A percentile compares a stretch with the other conserved stretches of the same genome.
phyloP scores from a whole-genome alignment of 1,140 invertebrate species.

The Sarcophaga bullata region DNA sequence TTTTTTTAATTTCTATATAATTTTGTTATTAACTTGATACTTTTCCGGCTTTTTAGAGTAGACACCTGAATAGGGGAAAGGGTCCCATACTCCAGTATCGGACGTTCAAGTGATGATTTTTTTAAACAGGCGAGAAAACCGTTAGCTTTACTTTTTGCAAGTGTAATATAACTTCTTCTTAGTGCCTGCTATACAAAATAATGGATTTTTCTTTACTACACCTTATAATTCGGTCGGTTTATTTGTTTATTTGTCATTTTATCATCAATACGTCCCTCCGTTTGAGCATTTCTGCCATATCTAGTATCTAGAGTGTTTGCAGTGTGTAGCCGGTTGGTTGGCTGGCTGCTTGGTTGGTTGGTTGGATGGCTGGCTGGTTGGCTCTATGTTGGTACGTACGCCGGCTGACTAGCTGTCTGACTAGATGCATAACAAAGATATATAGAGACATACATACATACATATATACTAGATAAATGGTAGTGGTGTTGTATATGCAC shows the following conservation, averaged over 20 bases:
- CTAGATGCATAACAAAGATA: background rate
- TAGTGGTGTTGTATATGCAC: background rate
- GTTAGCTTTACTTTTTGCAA: too few species aligned
- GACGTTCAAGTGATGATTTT: too few species aligned
- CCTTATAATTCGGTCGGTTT: background rate
- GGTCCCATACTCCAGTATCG: too few species aligned
- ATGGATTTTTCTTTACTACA: background rate
- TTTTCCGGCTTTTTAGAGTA: too few species aligned
- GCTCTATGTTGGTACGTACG: background rate
- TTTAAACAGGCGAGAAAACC: too few species aligned
- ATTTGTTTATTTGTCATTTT: background rate
- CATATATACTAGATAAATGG: background rate
- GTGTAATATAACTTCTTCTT: too few species aligned
- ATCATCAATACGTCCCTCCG: background rate
- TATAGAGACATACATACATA: background rate
- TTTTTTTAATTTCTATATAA: too few species aligned
- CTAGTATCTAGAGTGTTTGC: background rate
- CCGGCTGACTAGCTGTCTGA: background rate
- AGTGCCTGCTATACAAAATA: too few species aligned
- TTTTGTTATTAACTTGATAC: too few species aligned
- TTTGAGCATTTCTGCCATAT: constrained; percentile 17
- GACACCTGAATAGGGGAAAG: too few species aligned
- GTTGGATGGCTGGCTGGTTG: background rate
- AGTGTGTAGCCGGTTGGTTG: background rate
- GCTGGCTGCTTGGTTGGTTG: background rate